Conservation (phyloP, 2,113 vertebrate species). For the Dipodomys ordii region DNA sequence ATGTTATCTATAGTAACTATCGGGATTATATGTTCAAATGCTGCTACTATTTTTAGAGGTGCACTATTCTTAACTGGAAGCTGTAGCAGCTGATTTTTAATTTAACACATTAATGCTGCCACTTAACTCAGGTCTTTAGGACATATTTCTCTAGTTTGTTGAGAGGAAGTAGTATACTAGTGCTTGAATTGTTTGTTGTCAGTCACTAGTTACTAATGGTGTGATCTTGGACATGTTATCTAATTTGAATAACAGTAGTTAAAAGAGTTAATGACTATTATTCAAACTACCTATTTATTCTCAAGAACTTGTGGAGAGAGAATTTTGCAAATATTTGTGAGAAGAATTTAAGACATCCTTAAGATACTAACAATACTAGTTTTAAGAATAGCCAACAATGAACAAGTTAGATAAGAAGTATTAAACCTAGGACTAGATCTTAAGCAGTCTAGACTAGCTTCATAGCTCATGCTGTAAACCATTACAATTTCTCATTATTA, state of each 20-base stretch:
- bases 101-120: not conserved
- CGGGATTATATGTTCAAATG: conserved; percentile 11
- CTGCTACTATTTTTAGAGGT: not conserved
- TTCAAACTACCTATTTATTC: not conserved
- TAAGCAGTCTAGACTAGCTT: too few species aligned
- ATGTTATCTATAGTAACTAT: not conserved
- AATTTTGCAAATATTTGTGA: not conserved
- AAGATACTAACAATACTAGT: not conserved
- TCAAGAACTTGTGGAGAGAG: not conserved
- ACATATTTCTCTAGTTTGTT: not conserved
- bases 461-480: not conserved
- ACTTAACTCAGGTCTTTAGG: not conserved
- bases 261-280: not conserved
- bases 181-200: not conserved
- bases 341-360: not conserved
- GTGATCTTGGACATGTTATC: not conserved
- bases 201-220: not conserved
- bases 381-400: conserved; percentile 17
- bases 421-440: not conserved
- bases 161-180: not conserved
- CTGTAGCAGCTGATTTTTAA: not conserved
- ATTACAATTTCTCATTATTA: not conserved
- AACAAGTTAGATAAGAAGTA: not conserved
- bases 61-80: not conserved
- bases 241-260: not conserved